Evolutionary conservation across 2,888 invertebrate species (phyloP).

Genomic region (Cheilosia urbana): DNA sequence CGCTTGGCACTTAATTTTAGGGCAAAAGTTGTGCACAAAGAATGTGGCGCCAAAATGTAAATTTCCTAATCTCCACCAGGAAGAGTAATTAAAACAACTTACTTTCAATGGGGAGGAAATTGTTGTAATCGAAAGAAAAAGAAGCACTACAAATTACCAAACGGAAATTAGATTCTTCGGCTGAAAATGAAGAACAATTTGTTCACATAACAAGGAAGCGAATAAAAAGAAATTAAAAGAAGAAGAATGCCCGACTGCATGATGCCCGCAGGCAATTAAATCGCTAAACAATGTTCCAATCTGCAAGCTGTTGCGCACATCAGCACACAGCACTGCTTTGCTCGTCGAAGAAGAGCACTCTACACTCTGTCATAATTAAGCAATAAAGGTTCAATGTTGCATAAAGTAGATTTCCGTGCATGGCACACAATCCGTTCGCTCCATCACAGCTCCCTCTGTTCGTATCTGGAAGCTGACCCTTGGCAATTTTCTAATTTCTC

Average conservation of each 20-base stretch:
- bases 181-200: conserved; percentile 29
- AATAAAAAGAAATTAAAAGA: conserved; percentile 37
- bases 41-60: background rate
- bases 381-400: conserved; percentile 69
- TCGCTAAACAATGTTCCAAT: conserved; percentile 68
- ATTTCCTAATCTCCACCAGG: background rate
- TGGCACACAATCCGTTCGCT: conserved; percentile 27
- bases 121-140: conserved; percentile 18
- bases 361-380: conserved; percentile 67
- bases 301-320: conserved; percentile 22
- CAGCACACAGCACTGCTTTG: background rate
- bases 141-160: conserved; percentile 26
- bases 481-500: conserved; percentile 70
- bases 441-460: conserved; percentile 12
- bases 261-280: conserved; percentile 63
- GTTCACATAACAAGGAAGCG: conserved; percentile 56
- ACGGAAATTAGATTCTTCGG: conserved; percentile 67
- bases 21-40: no score
- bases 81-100: conserved; percentile 14
- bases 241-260: conserved; percentile 13
- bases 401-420: conserved; percentile 64
- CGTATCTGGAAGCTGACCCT: conserved; percentile 70
- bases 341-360: conserved; percentile 32
- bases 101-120: conserved; percentile 38
- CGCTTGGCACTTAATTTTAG: no score